Base-by-base conservation (phyloP, 1,140 invertebrate genomes). In the Andrena cerasifolii region DNA sequence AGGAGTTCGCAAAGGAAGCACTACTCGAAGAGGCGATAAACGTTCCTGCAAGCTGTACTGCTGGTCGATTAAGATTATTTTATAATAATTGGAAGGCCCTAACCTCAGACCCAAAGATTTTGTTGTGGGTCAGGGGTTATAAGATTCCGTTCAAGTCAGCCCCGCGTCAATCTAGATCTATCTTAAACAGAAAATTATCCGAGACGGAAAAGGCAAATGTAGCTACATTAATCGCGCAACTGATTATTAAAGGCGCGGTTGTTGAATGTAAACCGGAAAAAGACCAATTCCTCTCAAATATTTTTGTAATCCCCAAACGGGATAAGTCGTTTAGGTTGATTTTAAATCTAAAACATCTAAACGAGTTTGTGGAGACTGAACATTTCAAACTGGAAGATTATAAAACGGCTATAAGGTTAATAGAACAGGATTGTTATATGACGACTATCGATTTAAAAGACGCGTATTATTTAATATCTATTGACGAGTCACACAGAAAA, bases 311-410 rank as follows among this genome's bases (percentile, higher is more conserved):
- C 4, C 40, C 40, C 4, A 71, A 59, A 45, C 43, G 54, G 2
- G 54, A 71, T 59, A 40, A 26, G 2, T 71, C 67, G 4, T 28
- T n/a, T 45, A 3, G 40, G 3, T 58, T 70, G 45, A 71, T 71
- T 47, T 12, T 59, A 8, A 59, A 71, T 53, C 3, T 62, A 18
- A 53, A 62, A 36, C 18, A 62, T 3, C 7, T 72, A 31, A 71
- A 59, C 49, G 12, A 59, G 1, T 71, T 71, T 49, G 49, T 71
- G 16, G 21, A 26, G 8, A 26, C 59, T 0, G 8, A 1, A 3
- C 36, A 43, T 28, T 62, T 62, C 12, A 62, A 62, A 62, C 8
- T 62, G 8, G 36, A 62, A 43, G 59, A 62, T 24, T 6, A 43
- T 21, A 40, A 14, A 62, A 43, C n/a, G 12, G 36, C 18, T 16